Conservation (phyloP, 2,888 invertebrate genomes). For the Sminthurinus aureus region DNA sequence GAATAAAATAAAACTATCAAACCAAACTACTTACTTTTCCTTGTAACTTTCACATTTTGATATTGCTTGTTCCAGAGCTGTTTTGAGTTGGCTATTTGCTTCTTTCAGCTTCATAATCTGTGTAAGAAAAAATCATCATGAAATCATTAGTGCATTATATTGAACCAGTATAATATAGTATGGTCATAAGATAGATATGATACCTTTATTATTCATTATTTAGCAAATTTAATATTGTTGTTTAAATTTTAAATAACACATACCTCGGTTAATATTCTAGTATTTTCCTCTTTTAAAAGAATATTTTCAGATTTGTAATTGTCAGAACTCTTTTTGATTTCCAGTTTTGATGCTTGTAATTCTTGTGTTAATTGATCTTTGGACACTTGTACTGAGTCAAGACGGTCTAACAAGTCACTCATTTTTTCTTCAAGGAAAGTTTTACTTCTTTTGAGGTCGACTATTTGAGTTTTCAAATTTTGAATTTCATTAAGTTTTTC, state of each 20-base stretch:
- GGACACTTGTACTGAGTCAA: conserved; percentile 57
- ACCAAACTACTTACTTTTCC: conserved; percentile 46
- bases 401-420: conserved; percentile 29
- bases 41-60: conserved; percentile 63
- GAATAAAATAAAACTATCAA: background rate
- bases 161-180: too few relatives aligned
- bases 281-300: conserved; percentile 37
- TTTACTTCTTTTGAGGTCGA: conserved; percentile 63
- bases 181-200: background rate
- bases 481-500: conserved; percentile 61
- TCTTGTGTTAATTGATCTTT: conserved; percentile 64
- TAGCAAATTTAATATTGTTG: background rate
- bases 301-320: conserved; percentile 34
- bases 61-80: conserved; percentile 65
- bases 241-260: background rate
- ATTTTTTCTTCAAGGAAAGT: conserved; percentile 63
- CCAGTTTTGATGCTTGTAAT: conserved; percentile 59
- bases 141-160: too few relatives aligned
- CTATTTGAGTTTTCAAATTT: conserved; percentile 60
- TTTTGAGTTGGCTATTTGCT: conserved; percentile 67
- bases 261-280: conserved; percentile 32
- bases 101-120: conserved; percentile 64
- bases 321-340: conserved; percentile 59
- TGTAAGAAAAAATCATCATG: too few relatives aligned
- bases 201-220: too few relatives aligned